Base-by-base conservation (phyloP, 2,888 invertebrate genomes). In the Lysandra bellargus region DNA sequence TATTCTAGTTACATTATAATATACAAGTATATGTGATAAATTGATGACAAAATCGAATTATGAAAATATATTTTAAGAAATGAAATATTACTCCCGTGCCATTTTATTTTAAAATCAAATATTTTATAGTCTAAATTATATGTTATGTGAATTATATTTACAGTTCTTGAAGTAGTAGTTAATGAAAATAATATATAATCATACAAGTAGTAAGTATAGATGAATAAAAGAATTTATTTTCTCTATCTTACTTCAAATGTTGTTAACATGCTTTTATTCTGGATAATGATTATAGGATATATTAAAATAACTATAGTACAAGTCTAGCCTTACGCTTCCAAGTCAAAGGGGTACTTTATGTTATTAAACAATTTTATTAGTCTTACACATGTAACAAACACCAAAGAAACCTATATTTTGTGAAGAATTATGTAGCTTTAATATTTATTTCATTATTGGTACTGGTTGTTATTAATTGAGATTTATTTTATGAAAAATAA, bases 301-400 rank as follows among this genome's bases (percentile, higher is more conserved):
- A 17, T 57, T 69, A 69, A 33, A 33, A 57, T 85, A 83, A 91
- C 90, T 90, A 90, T 90, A 92, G 92, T 93, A 93, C 93, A 93
- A 93, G 87, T 86, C 84, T 90, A 92, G 93, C 93, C 92, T 93
- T 93, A 90, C 2, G 17, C 17, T 76, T 57, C 9, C 1, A 33
- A 76, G n/a, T 53, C 30, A 49, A 53, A 53, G 14, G 76, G 33
- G 17, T 76, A 76, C 57, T 76, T 30, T 33, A 12, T 30, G 69
- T 69, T 69, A 37, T 37, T 69, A 33, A 2, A 12, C 14, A 61
- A 9, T 23, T 23, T 23, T 23, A 23, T n/a, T 61, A n/a, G 30
- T 12, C 49, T 44, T 14, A 7, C 4, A 23, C 23, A 57, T 53
- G 49, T 75, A 23, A 75, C 23, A 75, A 9, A 57, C 30, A 17